Percentiles rank a stretch among this genome's conserved stretches.
phyloP scores from a whole-genome alignment of 2,113 vertebrate species.

The Siphamia tubifer region DNA sequence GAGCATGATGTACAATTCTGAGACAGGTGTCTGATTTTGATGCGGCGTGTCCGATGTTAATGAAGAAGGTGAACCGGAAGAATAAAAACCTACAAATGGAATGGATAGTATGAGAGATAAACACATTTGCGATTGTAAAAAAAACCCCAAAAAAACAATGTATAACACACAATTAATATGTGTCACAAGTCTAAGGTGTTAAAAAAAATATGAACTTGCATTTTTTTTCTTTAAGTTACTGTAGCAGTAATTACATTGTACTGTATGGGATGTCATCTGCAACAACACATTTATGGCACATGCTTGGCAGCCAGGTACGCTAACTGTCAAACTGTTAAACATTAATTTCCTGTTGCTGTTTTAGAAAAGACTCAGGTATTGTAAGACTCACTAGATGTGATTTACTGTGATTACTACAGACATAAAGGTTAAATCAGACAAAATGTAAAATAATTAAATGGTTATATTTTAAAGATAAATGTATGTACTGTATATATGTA shows the following conservation, averaged over 20 bases:
- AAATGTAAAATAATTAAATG: not conserved
- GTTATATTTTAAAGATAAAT: no score
- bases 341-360: slow-evolving; percentile 29
- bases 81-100: slow-evolving; percentile 3
- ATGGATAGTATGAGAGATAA: slow-evolving; percentile 1
- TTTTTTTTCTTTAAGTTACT: not conserved
- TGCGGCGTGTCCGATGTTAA: not conserved
- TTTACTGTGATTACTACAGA: not conserved
- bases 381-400: not conserved
- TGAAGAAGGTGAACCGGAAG: not conserved
- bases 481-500: no score
- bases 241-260: not conserved
- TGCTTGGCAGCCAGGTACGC: not conserved
- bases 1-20: not conserved
- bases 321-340: slow-evolving; percentile 27
- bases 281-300: slow-evolving; percentile 6
- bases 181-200: not conserved
- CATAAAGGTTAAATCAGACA: not conserved
- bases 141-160: slow-evolving; percentile 22
- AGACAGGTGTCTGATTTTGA: not conserved
- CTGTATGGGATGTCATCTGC: not conserved
- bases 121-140: slow-evolving; percentile 19
- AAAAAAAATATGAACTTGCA: not conserved
- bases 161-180: not conserved
- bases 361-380: not conserved